These are phyloP conservation scores for Heterotilapia buettikoferi DNA, from an alignment of 2,113 vertebrate genomes.

Conservation along the genomic window DNA sequence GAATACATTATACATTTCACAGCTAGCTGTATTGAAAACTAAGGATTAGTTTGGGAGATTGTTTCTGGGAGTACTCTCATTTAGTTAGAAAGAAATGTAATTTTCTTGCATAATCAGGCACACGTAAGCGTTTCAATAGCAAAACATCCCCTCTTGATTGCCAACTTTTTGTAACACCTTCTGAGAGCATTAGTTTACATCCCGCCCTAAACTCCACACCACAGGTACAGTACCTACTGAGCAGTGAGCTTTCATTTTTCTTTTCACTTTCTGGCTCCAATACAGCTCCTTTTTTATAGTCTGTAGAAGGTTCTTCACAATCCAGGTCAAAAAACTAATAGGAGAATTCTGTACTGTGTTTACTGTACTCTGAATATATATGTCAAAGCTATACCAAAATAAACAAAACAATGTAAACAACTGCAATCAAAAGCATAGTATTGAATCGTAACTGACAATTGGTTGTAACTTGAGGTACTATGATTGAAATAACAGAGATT, in stretches of 20 bases:
- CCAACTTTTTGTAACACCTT: neutral
- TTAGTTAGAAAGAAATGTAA: neutral
- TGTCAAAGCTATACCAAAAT: neutral
- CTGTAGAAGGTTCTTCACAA: neutral
- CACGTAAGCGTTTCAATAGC: neutral
- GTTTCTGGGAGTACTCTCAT: neutral
- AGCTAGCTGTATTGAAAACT: neutral
- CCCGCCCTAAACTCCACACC: neutral
- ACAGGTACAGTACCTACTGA: neutral
- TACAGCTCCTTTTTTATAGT: neutral
- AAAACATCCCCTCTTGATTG: neutral
- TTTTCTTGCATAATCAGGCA: constrained; percentile 24
- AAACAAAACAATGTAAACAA: constrained; percentile 36
- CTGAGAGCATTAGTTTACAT: neutral
- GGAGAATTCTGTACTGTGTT: neutral
- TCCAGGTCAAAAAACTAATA: neutral
- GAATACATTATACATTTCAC: neutral
- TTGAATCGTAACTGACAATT: neutral
- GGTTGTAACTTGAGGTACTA: neutral
- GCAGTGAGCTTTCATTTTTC: neutral
- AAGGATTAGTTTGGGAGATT: neutral
- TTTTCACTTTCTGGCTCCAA: neutral
- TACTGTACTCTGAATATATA: neutral
- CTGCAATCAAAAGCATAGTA: neutral
- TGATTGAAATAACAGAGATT: neutral